A percentile compares a stretch with the other conserved stretches of the same genome.
phyloP scores from a whole-genome alignment of 2,888 invertebrate genomes.

The Holacanthella duospinosa region DNA sequence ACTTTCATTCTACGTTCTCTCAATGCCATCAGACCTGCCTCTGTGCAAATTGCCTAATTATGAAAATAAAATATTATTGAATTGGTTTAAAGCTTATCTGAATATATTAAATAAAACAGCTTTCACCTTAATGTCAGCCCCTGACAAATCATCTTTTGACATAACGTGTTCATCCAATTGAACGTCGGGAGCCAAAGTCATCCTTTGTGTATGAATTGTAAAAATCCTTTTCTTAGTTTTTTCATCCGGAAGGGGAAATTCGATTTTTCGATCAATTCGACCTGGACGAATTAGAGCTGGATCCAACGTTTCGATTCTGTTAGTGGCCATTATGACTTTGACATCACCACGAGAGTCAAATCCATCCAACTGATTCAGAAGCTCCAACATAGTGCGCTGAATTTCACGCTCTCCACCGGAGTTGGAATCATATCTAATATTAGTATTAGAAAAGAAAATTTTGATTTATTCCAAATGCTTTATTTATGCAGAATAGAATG shows the following conservation, averaged over 20 bases:
- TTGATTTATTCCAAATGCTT: not conserved
- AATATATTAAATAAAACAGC: not conserved
- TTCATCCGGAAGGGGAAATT: constrained; percentile 97
- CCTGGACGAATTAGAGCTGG: constrained; percentile 97
- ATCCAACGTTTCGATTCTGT: constrained; percentile 95
- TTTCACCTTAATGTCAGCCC: constrained; percentile 79
- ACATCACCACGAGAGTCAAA: constrained; percentile 94
- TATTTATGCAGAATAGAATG: not conserved
- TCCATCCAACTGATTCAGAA: constrained; percentile 96
- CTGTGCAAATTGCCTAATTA: constrained; percentile 99
- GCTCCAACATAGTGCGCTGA: constrained; percentile 97
- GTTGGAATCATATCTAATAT: constrained; percentile 81
- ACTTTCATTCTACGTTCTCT: constrained; percentile 98
- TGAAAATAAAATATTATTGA: constrained; percentile 27
- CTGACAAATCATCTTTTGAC: constrained; percentile 98
- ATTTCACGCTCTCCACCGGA: constrained; percentile 99
- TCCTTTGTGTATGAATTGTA: constrained; percentile 95
- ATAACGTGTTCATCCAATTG: constrained; percentile 94
- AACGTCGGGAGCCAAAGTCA: constrained; percentile 95
- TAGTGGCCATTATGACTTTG: constrained; percentile 95
- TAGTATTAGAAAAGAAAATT: not conserved
- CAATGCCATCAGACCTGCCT: constrained; percentile 95
- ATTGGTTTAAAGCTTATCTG: too few relatives aligned
- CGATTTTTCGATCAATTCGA: constrained; percentile 97
- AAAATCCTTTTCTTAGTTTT: constrained; percentile 95